Evolutionary conservation across 2,113 vertebrate genomes (phyloP), one percentile per base, ranked within the genome.

Genomic region (Amphilophus citrinellus): DNA sequence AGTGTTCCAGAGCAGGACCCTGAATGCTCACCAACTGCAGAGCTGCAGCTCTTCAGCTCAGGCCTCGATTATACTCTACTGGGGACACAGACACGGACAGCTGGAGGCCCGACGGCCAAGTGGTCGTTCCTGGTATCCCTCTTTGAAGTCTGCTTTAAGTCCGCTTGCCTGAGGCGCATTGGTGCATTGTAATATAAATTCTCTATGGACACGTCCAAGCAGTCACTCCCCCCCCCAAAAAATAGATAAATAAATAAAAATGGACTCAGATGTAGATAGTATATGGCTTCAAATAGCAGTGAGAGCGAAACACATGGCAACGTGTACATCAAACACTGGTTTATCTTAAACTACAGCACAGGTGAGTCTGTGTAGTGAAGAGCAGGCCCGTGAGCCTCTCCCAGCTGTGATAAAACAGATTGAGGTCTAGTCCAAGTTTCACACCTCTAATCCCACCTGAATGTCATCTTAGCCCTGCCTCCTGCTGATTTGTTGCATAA

Each of bases 391-490:
- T 15, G 32, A 82, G 60, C 3, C 58, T 39, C 61, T 10, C n/a
- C 44, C 3, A 9, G 80, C 57, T 39, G 18, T 60, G 61, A 37
- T 86, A 77, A 86, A 89, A 71, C 53, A 62, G 80, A 87, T 56
- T 61, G 47, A 76, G n/a, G 39, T 76, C 8, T 66, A 42, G 65
- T 65, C 22, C 57, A 61, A 44, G 73, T 76, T 60, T 86, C 53
- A 59, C 57, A 66, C 42, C 39, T 82, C 68, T 87, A 86, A 89
- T 86, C 85, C 44, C 47, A 60, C 44, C 57, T 60, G 37, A 76
- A 73, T 78, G 60, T 84, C 77, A 87, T 84, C 65, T 87, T 84
- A 84, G 76, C 66, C 85, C 50, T 6, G 39, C 61, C 58, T 77
- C 81, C 63, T 80, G 76, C 83, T 66, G 78, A 50, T 24, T 30